Base-by-base conservation (phyloP, 92 coral and sea anemone species). In the Palythoa grandis region DNA sequence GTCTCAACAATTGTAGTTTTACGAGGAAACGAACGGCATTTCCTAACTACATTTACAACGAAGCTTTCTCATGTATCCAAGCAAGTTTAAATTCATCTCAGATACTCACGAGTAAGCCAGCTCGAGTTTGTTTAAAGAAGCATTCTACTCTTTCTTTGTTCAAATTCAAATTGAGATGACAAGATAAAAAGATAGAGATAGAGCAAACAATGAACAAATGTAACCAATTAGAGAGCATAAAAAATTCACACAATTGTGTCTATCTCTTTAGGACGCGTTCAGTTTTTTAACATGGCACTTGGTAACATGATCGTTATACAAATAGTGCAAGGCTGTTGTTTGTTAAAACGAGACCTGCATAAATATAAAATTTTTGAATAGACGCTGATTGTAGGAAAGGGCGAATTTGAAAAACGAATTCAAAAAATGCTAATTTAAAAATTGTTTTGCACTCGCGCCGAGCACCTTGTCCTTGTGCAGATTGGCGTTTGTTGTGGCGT, bases 351-450 rank as follows among this genome's bases (percentile, higher is more conserved):
- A 56, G 17, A 9, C 29, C 43, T 17, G 37, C 39, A 17, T 43
- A 37, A 17, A 37, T 60, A 78, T 10, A 16, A 29, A 38, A 20
- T 22, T 47, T 52, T 17, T 78, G 54, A 58, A 78, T 38, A 78
- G 7, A 53, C 68, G 17, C 16, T 19, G 9, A 58, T 20, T 7
- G 12, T 58, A n/a, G 29, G 83, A 39, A n/a, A 78, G 37, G 69
- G 24, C 50, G 24, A 54, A 12, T 14, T 77, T 54, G 13, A 24
- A 77, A 56, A 52, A 52, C 24, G 67, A 56, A 15, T 77, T 13
- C 19, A 60, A 78, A 3, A 57, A 78, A 60, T 78, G 83, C 83
- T 78, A 60, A 60, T 78, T 78, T 78, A 78, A 58, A 29, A 19
- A 25, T 24, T 25, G 8, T 77, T 39, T 52, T 58, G 83, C 19